Base-by-base conservation (phyloP, 2,888 invertebrate species). In the Synergus itoensis region DNA sequence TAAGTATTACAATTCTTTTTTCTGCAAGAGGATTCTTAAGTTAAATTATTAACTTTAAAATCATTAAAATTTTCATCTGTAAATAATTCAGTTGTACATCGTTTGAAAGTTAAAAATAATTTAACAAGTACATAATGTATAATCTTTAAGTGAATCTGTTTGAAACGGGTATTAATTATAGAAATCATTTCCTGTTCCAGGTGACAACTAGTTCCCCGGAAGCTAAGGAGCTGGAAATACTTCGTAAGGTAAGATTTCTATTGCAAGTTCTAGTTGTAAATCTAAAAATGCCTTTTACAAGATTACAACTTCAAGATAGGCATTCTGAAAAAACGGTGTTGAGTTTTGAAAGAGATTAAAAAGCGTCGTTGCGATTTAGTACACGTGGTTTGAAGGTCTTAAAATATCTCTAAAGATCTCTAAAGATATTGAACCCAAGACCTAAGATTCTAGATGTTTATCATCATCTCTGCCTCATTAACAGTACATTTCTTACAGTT, bases 161-260 rank as follows among this genome's bases (percentile, higher is more conserved):
- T 60, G 4, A 4, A 43, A 45, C 69, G 0, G 8, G 43, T 18
- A 18, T 18, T 69, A 45, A 69, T 69, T 69, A 14, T 69, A 28
- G 14, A 48, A 69, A 28, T 73, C 28, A 36, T 73, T 85, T 67
- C 84, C 76, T 80, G 28, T 65, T 82, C 77, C 79, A 90, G 90
- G 65, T 28, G 64, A 62, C 81, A 7, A 81, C 84, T 64, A 77
- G 80, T 18, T 43, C 82, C 28, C 62, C 81, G 75, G 87, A 88
- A 36, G 75, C 78, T 45, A 85, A 81, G 45, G 90, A 90, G 77
- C 64, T 91, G 82, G 88, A 90, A 63, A 88, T 86, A 78, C 87
- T 91, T 11, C 89, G 89, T 79, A 90, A 89, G 86, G 91, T 91
- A 84, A 88, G 87, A 84, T 53, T 73, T 69, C 67, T 45, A 45